Base-by-base conservation (phyloP, 2,888 invertebrate genomes). In the Minunthozetes semirufus region DNA sequence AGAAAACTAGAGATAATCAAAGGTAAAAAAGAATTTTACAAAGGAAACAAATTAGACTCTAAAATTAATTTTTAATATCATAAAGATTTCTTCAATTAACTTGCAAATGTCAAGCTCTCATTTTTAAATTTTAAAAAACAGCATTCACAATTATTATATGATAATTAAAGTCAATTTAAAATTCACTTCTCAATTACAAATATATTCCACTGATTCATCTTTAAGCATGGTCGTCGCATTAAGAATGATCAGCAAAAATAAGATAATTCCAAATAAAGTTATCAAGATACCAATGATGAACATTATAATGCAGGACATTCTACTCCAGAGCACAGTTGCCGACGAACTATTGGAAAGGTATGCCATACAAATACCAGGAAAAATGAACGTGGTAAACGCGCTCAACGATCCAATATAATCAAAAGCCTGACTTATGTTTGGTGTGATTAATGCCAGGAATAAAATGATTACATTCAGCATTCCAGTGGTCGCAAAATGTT, bases 341-440 rank as follows among this genome's bases (percentile, higher is more conserved):
- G 72, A 33, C 33, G 33, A 33, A 33, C 33, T 19, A 33, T 38
- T 27, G 27, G 75, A 56, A 5, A 76, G 46, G 1, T 42, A 25
- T 50, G 72, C 22, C 38, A 76, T 46, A 19, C 56, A 59, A 76
- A 78, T 79, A 85, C 86, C 86, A 78, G 86, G 86, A 78, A 86
- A 85, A 27, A 85, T 80, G 79, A 86, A 86, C 27, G 88, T 87
- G 79, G 88, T 88, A 56, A 86, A 81, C 3, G 87, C 87, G 6
- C 88, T 88, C n/a, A 88, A 81, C 1, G 85, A 84, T 4, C 88
- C 88, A 61, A 88, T 81, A 11, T 87, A 81, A 79, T 86, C 85
- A 76, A 88, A 88, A 22, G 88, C 85, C 1, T 85, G 83, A 3
- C 86, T 85, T 78, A 88, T 88, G 78, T 87, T 86, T 6, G 87